These are phyloP conservation scores for Epizoanthus ramosus DNA, from an alignment of 92 coral and sea anemone species.

Conservation along the genomic window DNA sequence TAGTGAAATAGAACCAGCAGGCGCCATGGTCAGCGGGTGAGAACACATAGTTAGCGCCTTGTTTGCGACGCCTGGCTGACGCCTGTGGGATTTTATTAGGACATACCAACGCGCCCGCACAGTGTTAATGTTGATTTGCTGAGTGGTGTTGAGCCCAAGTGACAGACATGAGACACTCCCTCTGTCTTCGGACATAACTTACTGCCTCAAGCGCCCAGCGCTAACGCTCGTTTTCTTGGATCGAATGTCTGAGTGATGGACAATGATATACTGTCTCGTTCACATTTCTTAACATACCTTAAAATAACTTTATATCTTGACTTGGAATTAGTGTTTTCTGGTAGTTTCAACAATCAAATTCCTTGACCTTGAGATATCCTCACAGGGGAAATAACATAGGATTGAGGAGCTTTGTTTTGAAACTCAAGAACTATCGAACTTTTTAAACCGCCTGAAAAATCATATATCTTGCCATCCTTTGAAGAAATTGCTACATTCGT, in stretches of 20 bases:
- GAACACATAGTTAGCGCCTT: conserved; percentile 1
- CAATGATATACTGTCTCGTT: not conserved
- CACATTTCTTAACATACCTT: not conserved
- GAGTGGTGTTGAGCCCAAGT: not conserved
- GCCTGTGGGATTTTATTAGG: not conserved
- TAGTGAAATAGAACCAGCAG: not conserved
- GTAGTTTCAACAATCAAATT: too few species aligned
- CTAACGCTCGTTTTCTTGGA: not conserved
- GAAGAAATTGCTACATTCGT: not conserved
- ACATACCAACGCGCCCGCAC: not conserved
- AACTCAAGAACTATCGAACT: not conserved
- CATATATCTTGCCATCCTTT: not conserved
- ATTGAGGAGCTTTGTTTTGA: not conserved
- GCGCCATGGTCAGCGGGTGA: not conserved
- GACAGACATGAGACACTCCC: not conserved
- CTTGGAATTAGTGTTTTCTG: not conserved
- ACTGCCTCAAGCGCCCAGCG: not conserved
- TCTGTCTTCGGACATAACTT: not conserved
- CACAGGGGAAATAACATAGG: not conserved
- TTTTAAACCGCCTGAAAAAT: not conserved
- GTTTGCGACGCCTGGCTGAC: conserved; percentile 17
- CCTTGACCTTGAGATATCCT: too few species aligned
- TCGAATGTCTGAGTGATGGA: not conserved
- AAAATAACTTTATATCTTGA: not conserved
- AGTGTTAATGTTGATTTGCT: not conserved